Evolutionary conservation across 2,113 vertebrate genomes (phyloP).

Genomic region (Ophthalmolycus amberensis): DNA sequence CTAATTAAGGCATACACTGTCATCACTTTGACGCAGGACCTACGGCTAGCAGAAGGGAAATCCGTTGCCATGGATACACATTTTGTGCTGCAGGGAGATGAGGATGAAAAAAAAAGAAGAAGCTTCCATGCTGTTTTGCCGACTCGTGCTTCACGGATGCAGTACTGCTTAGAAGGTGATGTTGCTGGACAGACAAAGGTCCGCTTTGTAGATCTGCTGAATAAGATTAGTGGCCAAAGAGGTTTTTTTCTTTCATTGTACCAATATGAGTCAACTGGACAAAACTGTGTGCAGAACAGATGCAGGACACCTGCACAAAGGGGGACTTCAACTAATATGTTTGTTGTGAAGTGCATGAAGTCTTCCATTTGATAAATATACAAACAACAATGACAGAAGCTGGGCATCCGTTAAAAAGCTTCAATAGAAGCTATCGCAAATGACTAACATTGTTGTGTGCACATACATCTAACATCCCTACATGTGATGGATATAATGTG

Average conservation of each 20-base stretch:
- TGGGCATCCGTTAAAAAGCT: background rate
- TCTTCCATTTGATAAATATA: background rate
- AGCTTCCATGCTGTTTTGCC: background rate
- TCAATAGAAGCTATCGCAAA: background rate
- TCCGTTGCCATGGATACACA: constrained; percentile 63
- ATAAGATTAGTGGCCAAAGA: background rate
- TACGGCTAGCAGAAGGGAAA: constrained; percentile 1
- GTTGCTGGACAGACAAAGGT: background rate
- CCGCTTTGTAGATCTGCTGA: background rate
- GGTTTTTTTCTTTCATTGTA: background rate
- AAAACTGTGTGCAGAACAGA: background rate
- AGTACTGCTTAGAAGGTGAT: background rate
- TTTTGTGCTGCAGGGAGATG: constrained; percentile 9
- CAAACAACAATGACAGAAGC: too few relatives aligned
- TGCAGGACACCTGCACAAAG: background rate
- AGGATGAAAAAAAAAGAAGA: background rate
- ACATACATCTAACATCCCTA: background rate
- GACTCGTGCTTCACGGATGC: background rate
- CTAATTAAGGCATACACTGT: background rate
- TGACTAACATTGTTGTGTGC: background rate
- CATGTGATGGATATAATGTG: background rate
- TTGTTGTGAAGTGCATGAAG: background rate
- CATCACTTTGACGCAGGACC: constrained; percentile 15
- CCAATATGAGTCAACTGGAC: background rate
- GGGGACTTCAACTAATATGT: background rate